Conservation (phyloP, 2,113 vertebrate genomes). For the Hyperopisus bebe region DNA sequence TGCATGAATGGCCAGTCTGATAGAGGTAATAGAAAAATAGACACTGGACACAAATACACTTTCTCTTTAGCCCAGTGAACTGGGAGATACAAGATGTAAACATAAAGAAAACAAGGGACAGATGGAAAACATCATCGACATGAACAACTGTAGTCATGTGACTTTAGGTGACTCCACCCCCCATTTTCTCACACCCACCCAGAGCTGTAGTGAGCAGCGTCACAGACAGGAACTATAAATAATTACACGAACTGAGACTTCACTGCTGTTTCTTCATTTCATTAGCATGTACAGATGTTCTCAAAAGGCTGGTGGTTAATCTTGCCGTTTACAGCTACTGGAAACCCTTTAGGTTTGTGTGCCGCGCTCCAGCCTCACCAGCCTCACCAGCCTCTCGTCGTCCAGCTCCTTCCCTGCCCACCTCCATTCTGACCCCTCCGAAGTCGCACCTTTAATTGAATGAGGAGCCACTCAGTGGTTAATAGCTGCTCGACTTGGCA, state of each 20-base stretch:
- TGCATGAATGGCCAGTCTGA: neutral
- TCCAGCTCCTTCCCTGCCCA: neutral
- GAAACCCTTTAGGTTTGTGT: neutral
- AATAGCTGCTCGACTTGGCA: slow-evolving; percentile 31
- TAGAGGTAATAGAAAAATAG: neutral
- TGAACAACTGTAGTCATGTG: neutral
- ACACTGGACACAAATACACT: neutral
- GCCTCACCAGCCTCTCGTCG: neutral
- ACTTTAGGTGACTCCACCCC: neutral
- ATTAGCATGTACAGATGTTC: neutral
- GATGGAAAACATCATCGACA: neutral
- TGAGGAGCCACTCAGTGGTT: slow-evolving; percentile 48
- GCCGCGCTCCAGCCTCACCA: neutral
- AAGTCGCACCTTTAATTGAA: slow-evolving; percentile 40
- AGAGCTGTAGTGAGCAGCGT: neutral
- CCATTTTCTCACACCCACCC: neutral
- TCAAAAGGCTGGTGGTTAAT: neutral
- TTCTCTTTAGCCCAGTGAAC: neutral
- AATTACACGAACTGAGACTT: neutral
- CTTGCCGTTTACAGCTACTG: neutral
- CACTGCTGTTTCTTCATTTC: neutral
- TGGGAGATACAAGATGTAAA: neutral
- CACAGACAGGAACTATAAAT: neutral
- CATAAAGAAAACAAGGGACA: neutral
- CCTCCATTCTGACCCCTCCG: neutral